Percentiles rank a stretch among this genome's conserved stretches.
Conservation (phyloP, 2,888 invertebrate species). For the Dione juno region DNA sequence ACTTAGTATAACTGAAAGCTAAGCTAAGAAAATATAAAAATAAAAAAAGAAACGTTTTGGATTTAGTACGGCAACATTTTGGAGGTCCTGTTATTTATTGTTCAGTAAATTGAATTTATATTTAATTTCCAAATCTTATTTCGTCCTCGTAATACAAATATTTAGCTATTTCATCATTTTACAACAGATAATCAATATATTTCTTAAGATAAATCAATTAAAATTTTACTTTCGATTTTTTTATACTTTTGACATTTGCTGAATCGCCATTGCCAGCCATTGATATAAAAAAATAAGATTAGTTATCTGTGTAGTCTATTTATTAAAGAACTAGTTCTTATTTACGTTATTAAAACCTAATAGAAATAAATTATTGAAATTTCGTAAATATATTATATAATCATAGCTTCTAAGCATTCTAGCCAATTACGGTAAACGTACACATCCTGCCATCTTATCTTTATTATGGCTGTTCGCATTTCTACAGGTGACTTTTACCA, state of each 20-base stretch:
- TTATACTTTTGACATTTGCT: constrained; percentile 16
- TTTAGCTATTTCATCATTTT: not conserved
- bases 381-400: not conserved
- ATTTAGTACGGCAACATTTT: too few species aligned
- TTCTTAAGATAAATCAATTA: constrained; percentile 11
- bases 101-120: too few species aligned
- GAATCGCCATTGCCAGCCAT: not conserved
- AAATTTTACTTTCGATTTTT: not conserved
- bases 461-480: not conserved
- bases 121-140: not conserved
- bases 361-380: not conserved
- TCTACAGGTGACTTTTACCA: not conserved
- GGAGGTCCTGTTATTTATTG: too few species aligned
- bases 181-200: not conserved
- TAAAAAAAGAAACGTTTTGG: too few species aligned
- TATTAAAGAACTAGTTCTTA: not conserved
- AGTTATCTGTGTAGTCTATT: not conserved
- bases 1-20: constrained; percentile 30
- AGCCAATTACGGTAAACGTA: not conserved
- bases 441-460: not conserved
- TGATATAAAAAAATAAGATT: constrained; percentile 3
- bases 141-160: constrained; percentile 1
- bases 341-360: not conserved
- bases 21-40: not conserved
- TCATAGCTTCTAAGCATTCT: not conserved